Base-by-base conservation (phyloP, 2,797 vertebrate genomes). In the Malurus leucopterus region DNA sequence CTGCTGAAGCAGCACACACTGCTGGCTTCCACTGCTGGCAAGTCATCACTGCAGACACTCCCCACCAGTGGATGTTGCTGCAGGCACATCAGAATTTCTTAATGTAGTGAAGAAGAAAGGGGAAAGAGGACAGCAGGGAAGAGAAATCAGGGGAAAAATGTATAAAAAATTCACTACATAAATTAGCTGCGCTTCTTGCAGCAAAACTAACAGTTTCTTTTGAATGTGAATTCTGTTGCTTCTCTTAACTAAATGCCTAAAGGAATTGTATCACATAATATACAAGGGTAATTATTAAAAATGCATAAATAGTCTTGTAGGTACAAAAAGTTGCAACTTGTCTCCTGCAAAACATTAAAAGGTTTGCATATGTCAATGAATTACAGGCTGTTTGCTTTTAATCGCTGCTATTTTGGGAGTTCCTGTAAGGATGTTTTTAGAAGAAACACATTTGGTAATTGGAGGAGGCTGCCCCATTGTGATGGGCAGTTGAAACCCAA, bases 341-440 rank as follows among this genome's bases (percentile, higher is more conserved):
- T 97, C 93, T 96, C 75, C 88, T 94, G 89, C 92, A 96, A 97
- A 96, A 95, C 95, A 95, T 96, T 92, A 93, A 94, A 96, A 97
- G 92, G 92, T 96, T 93, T 93, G 90, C 91, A 75, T 96, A 94
- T 96, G 96, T 97, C 95, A 95, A 73, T 96, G 96, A 97, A 96
- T 96, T 95, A 91, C 92, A 91, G 94, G 92, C 95, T 96, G 95
- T 97, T 96, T 97, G 96, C 95, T 96, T 93, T 93, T 95, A 96
- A 93, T 93, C 94, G 82, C 94, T 97, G 96, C 95, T 97, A 96
- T 97, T 97, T 97, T 96, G 95, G 95, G 95, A 96, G 96, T 95
- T 96, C 95, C 95, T 96, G 94, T 73, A 94, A 97, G 94, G 95
- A 94, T 96, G 95, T 96, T 97, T 95, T 95, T 81, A 94, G 95